These are phyloP conservation scores for Xiphydria camelus DNA, from an alignment of 2,888 invertebrate genomes.

Conservation along the genomic window DNA sequence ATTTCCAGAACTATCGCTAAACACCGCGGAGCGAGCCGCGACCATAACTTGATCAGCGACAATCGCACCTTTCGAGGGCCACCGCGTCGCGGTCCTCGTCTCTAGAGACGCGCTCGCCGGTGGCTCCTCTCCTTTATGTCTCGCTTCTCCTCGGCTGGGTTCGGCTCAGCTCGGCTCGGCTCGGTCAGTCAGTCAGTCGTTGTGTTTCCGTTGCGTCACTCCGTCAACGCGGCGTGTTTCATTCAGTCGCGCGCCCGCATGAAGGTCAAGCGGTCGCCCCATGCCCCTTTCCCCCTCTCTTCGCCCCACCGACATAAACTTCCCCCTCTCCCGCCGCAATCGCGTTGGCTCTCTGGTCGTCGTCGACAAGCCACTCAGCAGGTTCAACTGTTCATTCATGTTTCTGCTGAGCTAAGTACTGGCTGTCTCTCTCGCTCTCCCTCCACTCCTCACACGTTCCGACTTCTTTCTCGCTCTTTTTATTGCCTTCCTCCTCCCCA, in stretches of 20 bases:
- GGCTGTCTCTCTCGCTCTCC: conserved; percentile 19
- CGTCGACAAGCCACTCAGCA: conserved; percentile 25
- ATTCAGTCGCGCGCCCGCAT: conserved; percentile 47
- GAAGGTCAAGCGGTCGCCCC: conserved; percentile 55
- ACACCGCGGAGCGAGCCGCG: too few relatives aligned
- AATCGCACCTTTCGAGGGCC: too few relatives aligned
- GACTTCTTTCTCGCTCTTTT: conserved; percentile 1
- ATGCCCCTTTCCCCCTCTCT: conserved; percentile 16
- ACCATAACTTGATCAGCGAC: too few relatives aligned
- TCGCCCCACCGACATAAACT: conserved; percentile 15
- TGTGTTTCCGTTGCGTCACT: conserved; percentile 43
- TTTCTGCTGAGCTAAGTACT: conserved; percentile 29
- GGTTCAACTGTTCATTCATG: conserved; percentile 47
- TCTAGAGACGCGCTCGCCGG: too few relatives aligned
- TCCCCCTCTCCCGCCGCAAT: conserved; percentile 17
- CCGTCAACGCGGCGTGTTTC: conserved; percentile 43
- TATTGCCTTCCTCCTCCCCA: background rate
- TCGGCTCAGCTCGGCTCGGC: too few relatives aligned
- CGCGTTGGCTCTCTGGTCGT: conserved; percentile 3
- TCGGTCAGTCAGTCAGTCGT: too few relatives aligned
- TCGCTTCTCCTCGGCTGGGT: too few relatives aligned
- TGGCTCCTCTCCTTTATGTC: too few relatives aligned
- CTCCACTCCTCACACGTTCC: conserved; percentile 10
- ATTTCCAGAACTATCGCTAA: too few relatives aligned
- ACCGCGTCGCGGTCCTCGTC: too few relatives aligned